Evolutionary conservation across 2,113 vertebrate genomes (phyloP).

Genomic region (Echinops telfairi): DNA sequence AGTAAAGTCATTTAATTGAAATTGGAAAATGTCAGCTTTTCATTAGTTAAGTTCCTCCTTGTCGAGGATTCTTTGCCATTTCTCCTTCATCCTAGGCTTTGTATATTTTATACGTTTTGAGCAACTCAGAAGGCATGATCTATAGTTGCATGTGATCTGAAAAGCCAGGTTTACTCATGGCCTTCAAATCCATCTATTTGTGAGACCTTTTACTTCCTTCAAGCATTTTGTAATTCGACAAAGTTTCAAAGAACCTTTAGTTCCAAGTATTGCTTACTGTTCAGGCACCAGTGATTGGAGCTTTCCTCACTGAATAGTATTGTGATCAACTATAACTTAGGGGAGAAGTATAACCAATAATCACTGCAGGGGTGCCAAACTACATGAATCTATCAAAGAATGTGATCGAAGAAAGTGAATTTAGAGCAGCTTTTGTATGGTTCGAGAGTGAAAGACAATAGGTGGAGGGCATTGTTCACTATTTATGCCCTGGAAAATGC

Average conservation of each 20-base stretch:
- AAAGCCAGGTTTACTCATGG: neutral
- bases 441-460: neutral
- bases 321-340: constrained; percentile 32
- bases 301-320: constrained; percentile 32
- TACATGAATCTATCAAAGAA: neutral
- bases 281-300: neutral
- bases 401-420: neutral
- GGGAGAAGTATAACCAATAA: neutral
- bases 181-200: neutral
- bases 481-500: neutral
- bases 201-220: constrained; percentile 26
- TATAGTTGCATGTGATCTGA: neutral
- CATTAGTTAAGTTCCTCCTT: constrained; percentile 64
- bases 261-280: neutral
- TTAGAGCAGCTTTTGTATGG: neutral
- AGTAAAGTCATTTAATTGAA: constrained; percentile 77
- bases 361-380: neutral
- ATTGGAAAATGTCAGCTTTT: constrained; percentile 75
- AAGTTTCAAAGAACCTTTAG: neutral
- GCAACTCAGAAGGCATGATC: neutral
- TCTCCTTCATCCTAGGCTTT: constrained; percentile 60
- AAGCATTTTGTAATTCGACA: constrained; percentile 15
- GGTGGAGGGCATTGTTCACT: neutral
- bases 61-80: constrained; percentile 42
- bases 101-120: constrained; percentile 51